phyloP scores from a whole-genome alignment of 2,888 invertebrate species.

The Hypselothyrea guttata region DNA sequence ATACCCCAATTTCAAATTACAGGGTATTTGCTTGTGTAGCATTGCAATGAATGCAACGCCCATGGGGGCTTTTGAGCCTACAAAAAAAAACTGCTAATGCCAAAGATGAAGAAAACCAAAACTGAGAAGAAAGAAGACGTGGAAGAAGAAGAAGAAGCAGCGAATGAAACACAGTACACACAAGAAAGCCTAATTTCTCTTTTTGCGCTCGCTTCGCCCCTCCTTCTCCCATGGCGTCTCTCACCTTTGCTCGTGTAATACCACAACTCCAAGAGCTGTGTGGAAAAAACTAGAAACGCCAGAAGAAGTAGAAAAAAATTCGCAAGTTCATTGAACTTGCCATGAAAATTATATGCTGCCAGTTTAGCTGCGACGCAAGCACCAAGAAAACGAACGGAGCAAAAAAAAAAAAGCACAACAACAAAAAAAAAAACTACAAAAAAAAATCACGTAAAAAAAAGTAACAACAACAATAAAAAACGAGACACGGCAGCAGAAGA shows the following conservation, averaged over 20 bases:
- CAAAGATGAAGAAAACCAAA: slow-evolving; percentile 4
- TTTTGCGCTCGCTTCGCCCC: no score
- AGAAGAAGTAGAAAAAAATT: slow-evolving; percentile 53
- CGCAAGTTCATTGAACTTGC: slow-evolving; percentile 81
- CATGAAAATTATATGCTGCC: slow-evolving; percentile 63
- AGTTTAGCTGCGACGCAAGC: slow-evolving; percentile 37
- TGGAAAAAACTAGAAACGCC: slow-evolving; percentile 39
- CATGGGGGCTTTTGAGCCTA: no score
- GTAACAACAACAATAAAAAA: not conserved
- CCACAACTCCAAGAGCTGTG: slow-evolving; percentile 16
- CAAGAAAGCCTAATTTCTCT: slow-evolving; percentile 62
- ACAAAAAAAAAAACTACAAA: not conserved
- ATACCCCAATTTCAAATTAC: no score
- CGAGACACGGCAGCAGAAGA: not conserved
- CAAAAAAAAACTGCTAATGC: not conserved
- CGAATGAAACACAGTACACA: slow-evolving; percentile 16
- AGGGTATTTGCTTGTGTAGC: no score
- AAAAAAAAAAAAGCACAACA: slow-evolving; percentile 6
- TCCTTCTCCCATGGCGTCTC: slow-evolving; percentile 27
- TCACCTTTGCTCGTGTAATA: slow-evolving; percentile 38
- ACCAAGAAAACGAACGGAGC: slow-evolving; percentile 38
- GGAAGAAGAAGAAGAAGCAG: not conserved
- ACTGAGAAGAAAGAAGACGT: no score
- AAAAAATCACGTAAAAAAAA: not conserved
- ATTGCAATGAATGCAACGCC: not conserved